Base-by-base conservation (phyloP, 2,113 vertebrate species). In the Colossoma macropomum region DNA sequence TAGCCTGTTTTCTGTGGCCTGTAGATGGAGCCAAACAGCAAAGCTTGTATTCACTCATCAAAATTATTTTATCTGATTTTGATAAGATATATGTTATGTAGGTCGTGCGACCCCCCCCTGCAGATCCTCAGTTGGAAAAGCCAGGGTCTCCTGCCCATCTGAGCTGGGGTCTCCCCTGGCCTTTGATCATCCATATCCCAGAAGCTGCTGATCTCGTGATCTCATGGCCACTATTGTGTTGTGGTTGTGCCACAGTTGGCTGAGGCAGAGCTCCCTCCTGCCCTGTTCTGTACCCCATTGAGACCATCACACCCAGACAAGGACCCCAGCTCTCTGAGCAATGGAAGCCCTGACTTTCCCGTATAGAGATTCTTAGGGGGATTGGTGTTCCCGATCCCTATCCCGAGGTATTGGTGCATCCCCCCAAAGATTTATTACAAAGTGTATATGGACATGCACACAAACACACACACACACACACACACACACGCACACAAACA, bases 161-260 rank as follows among this genome's bases (percentile, higher is more conserved):
- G 52, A 90, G 80, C 83, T 88, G 89, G 0, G 90, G 90, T 41
- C 88, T 92, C 38, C 91, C 91, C 17, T 92, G 91, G 91, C 91
- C 91, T 0, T 77, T 92, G 28, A 92, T 92, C 82, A 89, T 92
- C 5, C 90, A 91, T 15, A 92, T 92, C 77, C 91, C 91, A 17
- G 90, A 91, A 0, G 87, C 86, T 1, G 91, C 91, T 52, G 85
- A 92, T 27, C 91, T 92, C 66, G 92, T 92, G 62, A 88, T n/a
- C n/a, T n/a, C n/a, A n/a, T 92, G 19, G 91, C 91, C 60, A 87
- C 90, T 59, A 89, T 92, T 3, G 89, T 92, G 25, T 86, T 92
- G 56, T 92, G 91, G 91, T 73, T 92, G 71, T 92, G 91, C 85
- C 91, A 92, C 80, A 90, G 81, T 38, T 90, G 83, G 19, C 84